Base-by-base conservation (phyloP, 2,888 invertebrate species). In the Nomada fucata region DNA sequence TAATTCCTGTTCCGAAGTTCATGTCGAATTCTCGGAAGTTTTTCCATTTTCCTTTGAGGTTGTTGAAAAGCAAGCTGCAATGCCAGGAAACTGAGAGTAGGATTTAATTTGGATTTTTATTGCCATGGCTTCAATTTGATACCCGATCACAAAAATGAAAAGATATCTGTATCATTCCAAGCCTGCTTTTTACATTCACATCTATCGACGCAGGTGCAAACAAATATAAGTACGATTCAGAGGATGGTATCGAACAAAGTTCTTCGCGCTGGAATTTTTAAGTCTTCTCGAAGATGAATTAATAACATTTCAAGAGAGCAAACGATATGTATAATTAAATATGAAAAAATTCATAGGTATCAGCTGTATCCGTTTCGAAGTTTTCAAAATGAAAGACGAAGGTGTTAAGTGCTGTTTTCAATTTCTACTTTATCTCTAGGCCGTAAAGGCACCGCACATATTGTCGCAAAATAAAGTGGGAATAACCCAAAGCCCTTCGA, bases 81-180 rank as follows among this genome's bases (percentile, higher is more conserved):
- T 23, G 23, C 7, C 18, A 69, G n/a, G 26, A 44, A 69, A 69
- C 57, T 26, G 44, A 26, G 55, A 44, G 55, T 20, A 44, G 57
- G 44, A 69, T 69, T 42, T 57, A 42, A 69, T 57, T 69, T 69
- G 20, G n/a, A n/a, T 26, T 44, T 18, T 55, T n/a, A 57, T 57
- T 57, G 44, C 11, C 13, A 18, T n/a, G 4, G 5, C 44, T 44
- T 44, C 23, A 42, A 44, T 57, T 44, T 26, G 1, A 2, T 26
- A 13, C 11, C 1, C 11, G 3, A 26, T 44, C 7, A 7, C 20
- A 23, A 63, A 63, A 47, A 47, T 11, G n/a, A 4, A 4, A n/a
- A 10, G n/a, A 20, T 13, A 20, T 67, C 52, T 52, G 20, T 3
- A 26, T 11, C 23, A 23, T 23, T 23, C 13, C 26, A 10, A 11